Evolutionary conservation across 2,113 vertebrate species (phyloP).

Genomic region (Neomonachus schauinslandi): DNA sequence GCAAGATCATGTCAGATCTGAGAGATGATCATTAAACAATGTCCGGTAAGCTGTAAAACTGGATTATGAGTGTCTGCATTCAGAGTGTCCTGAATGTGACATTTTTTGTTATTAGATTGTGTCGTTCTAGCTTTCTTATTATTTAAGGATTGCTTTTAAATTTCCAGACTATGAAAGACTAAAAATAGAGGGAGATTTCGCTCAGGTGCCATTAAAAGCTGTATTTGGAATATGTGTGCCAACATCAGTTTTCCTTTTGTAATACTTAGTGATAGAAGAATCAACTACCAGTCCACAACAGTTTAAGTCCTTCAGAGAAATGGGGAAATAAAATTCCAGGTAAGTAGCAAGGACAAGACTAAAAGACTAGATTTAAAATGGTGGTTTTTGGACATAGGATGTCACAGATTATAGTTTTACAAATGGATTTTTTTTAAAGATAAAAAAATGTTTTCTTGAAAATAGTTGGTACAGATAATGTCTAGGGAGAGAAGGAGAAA

Average conservation of each 20-base stretch:
- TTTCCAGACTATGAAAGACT: constrained; percentile 8
- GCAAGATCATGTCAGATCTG: background rate
- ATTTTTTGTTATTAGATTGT: background rate
- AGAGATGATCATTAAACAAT: background rate
- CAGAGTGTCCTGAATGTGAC: constrained; percentile 30
- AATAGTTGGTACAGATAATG: background rate
- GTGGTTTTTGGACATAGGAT: background rate
- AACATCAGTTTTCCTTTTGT: constrained; percentile 47
- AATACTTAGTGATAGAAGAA: background rate
- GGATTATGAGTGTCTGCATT: constrained; percentile 3
- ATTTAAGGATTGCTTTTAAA: constrained; percentile 33
- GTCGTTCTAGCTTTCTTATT: background rate
- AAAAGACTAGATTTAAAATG: constrained; percentile 21
- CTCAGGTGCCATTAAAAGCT: constrained; percentile 54
- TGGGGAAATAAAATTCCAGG: background rate
- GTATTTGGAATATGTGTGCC: constrained; percentile 36
- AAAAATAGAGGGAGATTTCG: constrained; percentile 2
- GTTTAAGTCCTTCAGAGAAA: background rate
- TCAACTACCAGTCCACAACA: fast-evolving
- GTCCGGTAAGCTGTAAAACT: background rate
- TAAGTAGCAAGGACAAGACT: constrained; percentile 23
- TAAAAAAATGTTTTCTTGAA: background rate
- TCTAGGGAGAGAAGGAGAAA: background rate
- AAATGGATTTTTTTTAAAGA: background rate
- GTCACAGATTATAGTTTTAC: background rate